Evolutionary conservation across 2,113 vertebrate genomes (phyloP), one percentile per base, ranked within the genome.

Genomic region (Gymnogyps californianus): DNA sequence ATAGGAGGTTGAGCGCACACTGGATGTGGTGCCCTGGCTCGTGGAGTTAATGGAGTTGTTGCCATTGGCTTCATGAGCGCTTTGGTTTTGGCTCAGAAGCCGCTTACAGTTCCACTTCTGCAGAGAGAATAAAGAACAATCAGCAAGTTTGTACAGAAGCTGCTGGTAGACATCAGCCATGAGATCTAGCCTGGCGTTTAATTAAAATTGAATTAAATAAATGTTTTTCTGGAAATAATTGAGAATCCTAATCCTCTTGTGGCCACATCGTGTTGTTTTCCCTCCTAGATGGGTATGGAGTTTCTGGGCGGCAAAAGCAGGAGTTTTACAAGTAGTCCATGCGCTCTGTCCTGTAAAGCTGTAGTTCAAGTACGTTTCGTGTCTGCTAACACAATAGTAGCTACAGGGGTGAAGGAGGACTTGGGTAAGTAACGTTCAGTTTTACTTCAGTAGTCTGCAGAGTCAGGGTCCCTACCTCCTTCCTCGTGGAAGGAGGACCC

Each of bases 321-420:
- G 47, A 55, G n/a, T 36, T 75, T 11, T 38, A 70, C 26, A 34
- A 58, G 49, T 16, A 16, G 26, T 46, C 26, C 2, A 0, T 6
- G n/a, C 3, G 0, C 25, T 29, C 42, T 32, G 47, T 64, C 20
- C 36, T 58, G 26, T 15, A 18, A 44, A 61, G 52, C 65, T 72
- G n/a, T 18, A 7, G 44, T 11, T 72, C 3, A 3, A 26, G 36
- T 5, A 1, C 0, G 0, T 36, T 62, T 38, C 0, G 1, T 29
- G 46, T 8, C 66, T 64, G 38, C 44, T 36, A 9, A 36, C 9
- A 11, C 16, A 66, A 6, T 3, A 6, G 52, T 10, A 49, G 46
- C 57, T n/a, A 4, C 40, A 19, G 72, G 52, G n/a, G 15, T 13
- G 44, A 58, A 25, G 57, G 24, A 66, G 51, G 40, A 10, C 25